Base-by-base conservation (phyloP, 2,797 vertebrate species). In the Corythornis leucogaster region DNA sequence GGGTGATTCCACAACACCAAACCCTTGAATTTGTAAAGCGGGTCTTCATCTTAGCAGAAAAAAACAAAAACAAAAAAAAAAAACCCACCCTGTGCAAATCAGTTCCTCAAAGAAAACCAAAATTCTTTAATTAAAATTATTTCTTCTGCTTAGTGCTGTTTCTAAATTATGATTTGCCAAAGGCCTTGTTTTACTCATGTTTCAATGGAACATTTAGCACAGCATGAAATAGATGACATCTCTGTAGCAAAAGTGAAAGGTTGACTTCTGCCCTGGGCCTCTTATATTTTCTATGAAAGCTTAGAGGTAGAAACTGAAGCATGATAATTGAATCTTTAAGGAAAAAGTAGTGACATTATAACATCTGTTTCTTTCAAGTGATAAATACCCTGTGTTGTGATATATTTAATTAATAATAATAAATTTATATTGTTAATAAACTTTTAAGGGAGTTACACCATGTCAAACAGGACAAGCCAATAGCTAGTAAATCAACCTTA, bases 241-340 rank as follows among this genome's bases (percentile, higher is more conserved):
- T 90, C 26, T 96, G 95, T 98, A 96, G 96, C 96, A 92, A 88
- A 96, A 96, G 96, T 94, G 97, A 98, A 98, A 98, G 98, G 97
- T 97, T 98, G 98, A 92, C 94, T 96, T 92, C 67, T 79, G 95
- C 95, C 89, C 86, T 88, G 75, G 94, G 96, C 95, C 95, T 90
- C 89, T 97, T 96, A 95, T 89, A 64, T 87, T 96, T 91, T 77
- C 77, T 84, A 79, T 95, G 78, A 91, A 80, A 92, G 80, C 62
- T 86, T 67, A 71, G 92, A 92, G 95, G 28, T 92, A 95, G 87
- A 88, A 95, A 90, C 62, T 86, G 82, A 94, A 88, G 95, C 94
- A 89, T 84, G 77, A 71, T 80, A 95, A 96, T 93, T 94, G 76
- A 83, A 91, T 77, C 90, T 94, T 90, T 76, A 38, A 93, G 95